phyloP scores from a whole-genome alignment of 2,797 vertebrate species.

The Loris lydekkerianus region DNA sequence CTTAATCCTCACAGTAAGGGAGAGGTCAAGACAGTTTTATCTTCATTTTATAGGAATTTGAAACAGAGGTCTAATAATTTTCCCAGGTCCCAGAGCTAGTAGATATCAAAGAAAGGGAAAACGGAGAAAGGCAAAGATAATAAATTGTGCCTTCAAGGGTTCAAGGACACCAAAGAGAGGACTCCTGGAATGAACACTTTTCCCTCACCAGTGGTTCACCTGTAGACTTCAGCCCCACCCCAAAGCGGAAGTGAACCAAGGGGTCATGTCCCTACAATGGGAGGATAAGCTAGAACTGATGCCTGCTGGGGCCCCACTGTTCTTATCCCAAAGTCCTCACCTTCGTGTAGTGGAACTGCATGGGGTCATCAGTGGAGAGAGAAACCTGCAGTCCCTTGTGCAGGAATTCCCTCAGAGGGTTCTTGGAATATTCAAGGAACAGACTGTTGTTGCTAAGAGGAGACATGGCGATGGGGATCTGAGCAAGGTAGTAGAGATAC shows the following conservation, averaged over 20 bases:
- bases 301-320: neutral
- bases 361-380: slow-evolving; percentile 97
- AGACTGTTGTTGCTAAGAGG: slow-evolving; percentile 99
- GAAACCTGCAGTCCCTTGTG: slow-evolving; percentile 97
- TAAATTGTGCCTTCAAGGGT: neutral
- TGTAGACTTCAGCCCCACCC: neutral
- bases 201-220: neutral
- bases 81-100: neutral
- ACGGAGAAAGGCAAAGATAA: neutral
- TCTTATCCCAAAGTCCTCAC: slow-evolving; percentile 85
- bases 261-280: neutral
- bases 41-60: neutral
- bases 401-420: slow-evolving; percentile 96
- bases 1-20: neutral
- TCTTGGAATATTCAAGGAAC: slow-evolving; percentile 98
- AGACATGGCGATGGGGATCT: slow-evolving; percentile 99
- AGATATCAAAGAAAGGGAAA: neutral
- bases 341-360: slow-evolving; percentile 99
- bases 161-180: neutral
- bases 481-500: slow-evolving; percentile 98
- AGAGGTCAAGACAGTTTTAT: neutral
- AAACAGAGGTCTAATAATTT: slow-evolving; percentile 9
- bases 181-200: neutral
- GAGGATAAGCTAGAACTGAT: neutral
- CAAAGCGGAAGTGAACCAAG: neutral